Percentiles rank a stretch among this genome's conserved stretches.
phyloP scores from a whole-genome alignment of 2,113 vertebrate species.

The Halcyon senegalensis region DNA sequence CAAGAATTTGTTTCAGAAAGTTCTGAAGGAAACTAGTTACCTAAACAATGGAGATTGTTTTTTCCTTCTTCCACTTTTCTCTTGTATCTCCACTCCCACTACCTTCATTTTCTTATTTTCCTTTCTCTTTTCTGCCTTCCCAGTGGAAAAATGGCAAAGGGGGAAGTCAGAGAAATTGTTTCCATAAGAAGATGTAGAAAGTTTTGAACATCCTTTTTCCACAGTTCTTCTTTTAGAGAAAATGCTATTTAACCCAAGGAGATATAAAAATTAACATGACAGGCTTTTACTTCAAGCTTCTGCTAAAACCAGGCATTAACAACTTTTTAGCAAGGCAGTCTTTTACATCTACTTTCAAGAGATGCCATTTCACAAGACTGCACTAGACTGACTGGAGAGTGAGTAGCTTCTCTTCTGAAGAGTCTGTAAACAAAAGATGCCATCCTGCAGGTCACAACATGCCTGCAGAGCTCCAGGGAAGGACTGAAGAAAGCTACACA shows the following conservation, averaged over 20 bases:
- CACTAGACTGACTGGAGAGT: not conserved
- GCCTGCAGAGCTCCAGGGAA: not conserved
- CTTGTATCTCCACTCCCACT: not conserved
- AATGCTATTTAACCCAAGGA: not conserved
- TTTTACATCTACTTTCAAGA: conserved; percentile 1
- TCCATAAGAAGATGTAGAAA: not conserved
- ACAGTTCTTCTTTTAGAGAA: not conserved
- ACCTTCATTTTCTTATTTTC: not conserved
- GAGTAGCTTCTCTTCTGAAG: not conserved
- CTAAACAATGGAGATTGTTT: not conserved
- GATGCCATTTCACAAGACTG: not conserved
- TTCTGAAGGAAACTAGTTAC: not conserved
- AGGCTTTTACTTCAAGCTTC: not conserved
- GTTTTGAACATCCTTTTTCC: not conserved
- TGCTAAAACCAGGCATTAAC: not conserved
- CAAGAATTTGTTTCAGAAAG: not conserved
- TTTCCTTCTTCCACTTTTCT: not conserved
- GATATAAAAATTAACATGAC: not conserved
- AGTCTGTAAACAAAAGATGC: not conserved
- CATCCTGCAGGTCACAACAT: not conserved
- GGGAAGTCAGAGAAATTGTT: not conserved
- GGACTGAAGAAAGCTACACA: not conserved
- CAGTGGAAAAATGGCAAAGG: not conserved
- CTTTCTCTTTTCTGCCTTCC: not conserved
- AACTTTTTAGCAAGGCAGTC: accelerated